phyloP scores from a whole-genome alignment of 2,888 invertebrate species.

The Acanthosepion lycidas region DNA sequence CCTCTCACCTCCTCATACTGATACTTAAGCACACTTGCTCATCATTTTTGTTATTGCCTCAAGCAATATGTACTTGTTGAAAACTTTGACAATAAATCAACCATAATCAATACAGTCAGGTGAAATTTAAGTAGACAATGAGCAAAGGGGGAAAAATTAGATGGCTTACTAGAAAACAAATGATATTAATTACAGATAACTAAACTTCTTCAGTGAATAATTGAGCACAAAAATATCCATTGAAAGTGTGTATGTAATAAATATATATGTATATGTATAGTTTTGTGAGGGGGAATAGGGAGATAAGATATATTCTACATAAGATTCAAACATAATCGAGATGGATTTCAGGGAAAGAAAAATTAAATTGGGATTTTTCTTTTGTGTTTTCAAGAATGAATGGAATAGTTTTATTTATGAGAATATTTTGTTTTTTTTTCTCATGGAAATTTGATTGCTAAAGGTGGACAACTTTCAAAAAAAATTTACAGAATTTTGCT shows the following conservation, averaged over 20 bases:
- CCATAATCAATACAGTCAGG: background rate
- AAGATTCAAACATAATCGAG: too few relatives aligned
- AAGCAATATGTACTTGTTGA: background rate
- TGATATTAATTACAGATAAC: background rate
- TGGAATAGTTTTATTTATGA: too few relatives aligned
- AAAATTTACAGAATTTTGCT: too few relatives aligned
- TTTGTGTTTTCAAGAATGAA: too few relatives aligned
- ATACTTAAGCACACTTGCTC: background rate
- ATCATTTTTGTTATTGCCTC: background rate
- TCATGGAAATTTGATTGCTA: too few relatives aligned
- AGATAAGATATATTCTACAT: too few relatives aligned
- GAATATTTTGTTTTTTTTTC: too few relatives aligned
- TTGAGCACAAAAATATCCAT: background rate
- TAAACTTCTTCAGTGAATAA: background rate
- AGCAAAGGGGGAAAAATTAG: background rate
- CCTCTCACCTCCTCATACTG: background rate
- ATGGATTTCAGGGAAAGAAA: too few relatives aligned
- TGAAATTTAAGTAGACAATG: background rate
- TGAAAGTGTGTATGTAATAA: background rate
- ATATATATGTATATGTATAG: too few relatives aligned
- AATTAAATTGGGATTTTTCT: too few relatives aligned
- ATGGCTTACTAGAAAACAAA: background rate
- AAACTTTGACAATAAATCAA: background rate
- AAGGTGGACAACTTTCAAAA: too few relatives aligned
- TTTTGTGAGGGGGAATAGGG: too few relatives aligned